These are phyloP conservation scores for Crotalus helleri DNA, from an alignment of 2,113 vertebrate genomes.

Conservation along the genomic window DNA sequence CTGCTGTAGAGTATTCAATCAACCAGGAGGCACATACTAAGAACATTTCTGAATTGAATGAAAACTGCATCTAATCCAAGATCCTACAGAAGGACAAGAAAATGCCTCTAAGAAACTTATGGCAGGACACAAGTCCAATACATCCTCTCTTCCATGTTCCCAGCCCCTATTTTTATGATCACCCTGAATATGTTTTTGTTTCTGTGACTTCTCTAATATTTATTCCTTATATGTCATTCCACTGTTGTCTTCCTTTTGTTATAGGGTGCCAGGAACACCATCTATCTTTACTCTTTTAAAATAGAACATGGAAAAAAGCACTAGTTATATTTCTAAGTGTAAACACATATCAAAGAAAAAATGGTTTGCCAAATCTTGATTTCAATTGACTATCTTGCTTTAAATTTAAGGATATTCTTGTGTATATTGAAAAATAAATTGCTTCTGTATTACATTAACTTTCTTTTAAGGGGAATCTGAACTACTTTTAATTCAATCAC, in stretches of 20 bases:
- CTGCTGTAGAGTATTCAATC: background rate
- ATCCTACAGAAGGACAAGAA: background rate
- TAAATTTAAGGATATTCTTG: background rate
- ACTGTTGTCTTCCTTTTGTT: background rate
- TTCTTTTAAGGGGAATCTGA: background rate
- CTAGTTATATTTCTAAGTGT: background rate
- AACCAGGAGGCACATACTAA: background rate
- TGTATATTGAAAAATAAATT: background rate
- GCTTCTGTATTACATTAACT: background rate
- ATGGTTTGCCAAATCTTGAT: background rate
- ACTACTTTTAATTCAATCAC: background rate
- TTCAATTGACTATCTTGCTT: background rate
- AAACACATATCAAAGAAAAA: background rate
- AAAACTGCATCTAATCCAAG: background rate
- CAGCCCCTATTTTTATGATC: background rate
- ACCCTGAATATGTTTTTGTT: background rate
- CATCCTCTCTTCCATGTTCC: background rate
- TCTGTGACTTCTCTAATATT: background rate
- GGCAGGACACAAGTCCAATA: background rate
- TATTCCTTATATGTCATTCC: background rate
- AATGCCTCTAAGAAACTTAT: background rate
- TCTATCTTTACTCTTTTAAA: background rate
- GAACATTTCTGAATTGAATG: background rate
- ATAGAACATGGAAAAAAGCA: background rate
- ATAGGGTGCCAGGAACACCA: background rate